Evolutionary conservation across 2,797 vertebrate species (phyloP).

Genomic region (Enteromius anoplus): DNA sequence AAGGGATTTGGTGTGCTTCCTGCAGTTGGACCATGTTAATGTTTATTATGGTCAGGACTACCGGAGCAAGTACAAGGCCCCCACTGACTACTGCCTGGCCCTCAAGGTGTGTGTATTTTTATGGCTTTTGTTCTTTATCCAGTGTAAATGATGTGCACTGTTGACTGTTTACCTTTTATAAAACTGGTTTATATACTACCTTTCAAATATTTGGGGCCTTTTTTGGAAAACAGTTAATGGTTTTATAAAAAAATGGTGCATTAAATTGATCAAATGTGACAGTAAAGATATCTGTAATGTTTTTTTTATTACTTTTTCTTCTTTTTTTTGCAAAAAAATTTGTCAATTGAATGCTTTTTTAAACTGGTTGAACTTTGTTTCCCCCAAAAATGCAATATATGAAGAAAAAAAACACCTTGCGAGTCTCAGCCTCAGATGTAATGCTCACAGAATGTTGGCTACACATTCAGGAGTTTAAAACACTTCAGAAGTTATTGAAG

Average conservation of each 20-base stretch:
- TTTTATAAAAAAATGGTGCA: background rate
- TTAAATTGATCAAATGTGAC: background rate
- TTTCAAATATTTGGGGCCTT: background rate
- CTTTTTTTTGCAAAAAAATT: background rate
- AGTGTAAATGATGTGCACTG: background rate
- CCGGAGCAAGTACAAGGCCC: constrained; percentile 96
- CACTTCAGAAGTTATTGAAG: no score
- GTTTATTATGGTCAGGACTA: constrained; percentile 95
- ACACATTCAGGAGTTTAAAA: no score
- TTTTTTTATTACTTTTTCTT: no score
- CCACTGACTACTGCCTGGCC: constrained; percentile 94
- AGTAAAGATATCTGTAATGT: background rate
- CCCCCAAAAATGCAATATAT: background rate
- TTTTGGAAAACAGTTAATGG: background rate
- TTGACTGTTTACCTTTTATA: constrained; percentile 21
- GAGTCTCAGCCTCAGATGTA: no score
- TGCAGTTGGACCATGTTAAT: constrained; percentile 89
- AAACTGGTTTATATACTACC: background rate
- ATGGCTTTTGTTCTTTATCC: background rate
- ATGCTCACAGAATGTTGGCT: no score
- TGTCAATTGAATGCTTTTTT: background rate
- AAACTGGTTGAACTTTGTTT: background rate
- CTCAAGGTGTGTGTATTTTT: constrained; percentile 83
- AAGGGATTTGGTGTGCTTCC: constrained; percentile 87
- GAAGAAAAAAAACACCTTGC: background rate